Percentiles rank a stretch among this genome's conserved stretches.
Evolutionary conservation across 2,888 invertebrate species (phyloP).

Genomic region (Mesoligia furuncula): DNA sequence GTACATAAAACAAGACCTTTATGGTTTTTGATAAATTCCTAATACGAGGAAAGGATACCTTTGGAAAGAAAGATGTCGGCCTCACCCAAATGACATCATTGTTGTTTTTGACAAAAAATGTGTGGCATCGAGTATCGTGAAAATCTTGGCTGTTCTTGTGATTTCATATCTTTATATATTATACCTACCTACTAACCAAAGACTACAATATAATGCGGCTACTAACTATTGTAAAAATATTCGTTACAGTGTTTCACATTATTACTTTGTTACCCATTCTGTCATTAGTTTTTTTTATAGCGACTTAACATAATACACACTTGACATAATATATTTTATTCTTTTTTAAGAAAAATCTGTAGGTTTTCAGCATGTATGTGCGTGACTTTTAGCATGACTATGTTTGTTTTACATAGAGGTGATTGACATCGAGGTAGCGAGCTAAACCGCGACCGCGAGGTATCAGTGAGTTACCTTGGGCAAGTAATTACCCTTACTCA

Average conservation of each 20-base stretch:
- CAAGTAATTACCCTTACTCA: background rate
- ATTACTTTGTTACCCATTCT: background rate
- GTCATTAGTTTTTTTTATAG: background rate
- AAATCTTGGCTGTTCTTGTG: background rate
- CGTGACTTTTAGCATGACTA: background rate
- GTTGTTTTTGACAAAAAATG: background rate
- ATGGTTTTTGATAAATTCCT: background rate
- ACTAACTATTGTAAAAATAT: background rate
- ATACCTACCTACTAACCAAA: too few relatives aligned
- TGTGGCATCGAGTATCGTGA: background rate
- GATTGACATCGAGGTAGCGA: background rate
- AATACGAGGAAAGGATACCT: background rate
- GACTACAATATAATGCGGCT: too few relatives aligned
- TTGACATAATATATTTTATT: background rate
- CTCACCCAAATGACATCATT: background rate
- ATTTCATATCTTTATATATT: too few relatives aligned
- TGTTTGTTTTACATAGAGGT: background rate
- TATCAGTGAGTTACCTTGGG: background rate
- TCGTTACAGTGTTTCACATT: background rate
- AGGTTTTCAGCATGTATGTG: background rate
- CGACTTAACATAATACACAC: rapidly evolving
- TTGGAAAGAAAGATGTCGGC: background rate
- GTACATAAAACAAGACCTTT: background rate
- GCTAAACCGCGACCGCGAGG: background rate
- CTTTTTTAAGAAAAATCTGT: background rate